Percentiles rank a stretch among this genome's conserved stretches.
These are phyloP conservation scores for Scrobipalpa atriplicella DNA, from an alignment of 2,888 invertebrate genomes.

Conservation along the genomic window DNA sequence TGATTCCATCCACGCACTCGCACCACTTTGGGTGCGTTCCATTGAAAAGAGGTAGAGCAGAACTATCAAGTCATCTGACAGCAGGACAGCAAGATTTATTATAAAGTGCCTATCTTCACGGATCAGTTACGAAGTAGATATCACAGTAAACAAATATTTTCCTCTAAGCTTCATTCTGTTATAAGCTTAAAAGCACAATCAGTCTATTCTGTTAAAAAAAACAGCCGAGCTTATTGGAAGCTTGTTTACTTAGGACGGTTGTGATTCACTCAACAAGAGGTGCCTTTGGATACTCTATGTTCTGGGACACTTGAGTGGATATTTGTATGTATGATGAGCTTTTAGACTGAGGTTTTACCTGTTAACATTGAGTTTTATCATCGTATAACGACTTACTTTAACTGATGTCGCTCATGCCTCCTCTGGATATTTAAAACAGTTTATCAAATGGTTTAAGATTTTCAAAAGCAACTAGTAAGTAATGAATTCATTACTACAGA, in stretches of 20 bases:
- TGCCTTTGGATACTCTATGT: not conserved
- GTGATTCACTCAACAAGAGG: constrained; percentile 10
- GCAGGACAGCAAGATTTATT: constrained; percentile 18
- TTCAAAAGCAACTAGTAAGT: too few species aligned
- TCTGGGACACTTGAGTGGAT: not conserved
- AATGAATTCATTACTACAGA: too few species aligned
- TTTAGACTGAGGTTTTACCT: not conserved
- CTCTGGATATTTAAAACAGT: too few species aligned
- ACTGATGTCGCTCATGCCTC: too few species aligned
- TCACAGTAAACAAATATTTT: not conserved
- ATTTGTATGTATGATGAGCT: too few species aligned
- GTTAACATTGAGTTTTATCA: not conserved
- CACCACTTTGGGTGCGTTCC: constrained; percentile 19
- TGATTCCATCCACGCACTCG: constrained; percentile 17
- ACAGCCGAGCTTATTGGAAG: not conserved
- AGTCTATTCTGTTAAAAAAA: constrained; percentile 7
- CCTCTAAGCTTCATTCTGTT: not conserved
- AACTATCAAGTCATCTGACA: constrained; percentile 11
- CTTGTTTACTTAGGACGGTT: constrained; percentile 9
- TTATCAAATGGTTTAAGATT: too few species aligned
- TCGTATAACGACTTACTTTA: too few species aligned
- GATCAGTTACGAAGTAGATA: not conserved
- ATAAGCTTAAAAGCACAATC: constrained; percentile 13
- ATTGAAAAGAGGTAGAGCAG: not conserved
- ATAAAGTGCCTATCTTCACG: not conserved